Percentiles rank a stretch among this genome's conserved stretches.
These are phyloP conservation scores for Gastracanthus pulcherrimus DNA, from an alignment of 2,888 invertebrate species.

Conservation along the genomic window DNA sequence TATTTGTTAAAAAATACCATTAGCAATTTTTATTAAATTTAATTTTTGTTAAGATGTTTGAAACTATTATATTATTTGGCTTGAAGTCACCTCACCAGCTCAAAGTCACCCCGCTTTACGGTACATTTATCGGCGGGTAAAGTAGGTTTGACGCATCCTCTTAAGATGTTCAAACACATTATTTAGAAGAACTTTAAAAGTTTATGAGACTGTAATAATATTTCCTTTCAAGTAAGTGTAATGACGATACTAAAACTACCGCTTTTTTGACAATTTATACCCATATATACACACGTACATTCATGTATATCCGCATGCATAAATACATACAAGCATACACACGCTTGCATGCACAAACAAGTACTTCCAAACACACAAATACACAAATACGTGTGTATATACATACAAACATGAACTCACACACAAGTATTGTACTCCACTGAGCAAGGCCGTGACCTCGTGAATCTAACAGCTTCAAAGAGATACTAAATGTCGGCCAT, in stretches of 20 bases:
- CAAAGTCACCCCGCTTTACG: too few species aligned
- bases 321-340: neutral
- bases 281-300: neutral
- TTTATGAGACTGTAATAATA: too few species aligned
- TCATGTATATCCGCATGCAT: neutral
- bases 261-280: neutral
- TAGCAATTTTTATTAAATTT: too few species aligned
- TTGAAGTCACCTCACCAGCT: too few species aligned
- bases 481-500: slow-evolving; percentile 56
- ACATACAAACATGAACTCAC: neutral
- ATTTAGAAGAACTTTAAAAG: too few species aligned
- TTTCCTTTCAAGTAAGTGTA: too few species aligned
- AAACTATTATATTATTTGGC: too few species aligned
- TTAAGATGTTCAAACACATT: too few species aligned
- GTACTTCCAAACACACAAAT: neutral
- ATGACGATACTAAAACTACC: neutral
- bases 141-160: too few species aligned
- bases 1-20: too few species aligned
- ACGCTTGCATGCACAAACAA: neutral
- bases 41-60: too few species aligned
- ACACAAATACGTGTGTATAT: neutral
- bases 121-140: too few species aligned
- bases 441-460: neutral
- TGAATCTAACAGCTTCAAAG: slow-evolving; percentile 58
- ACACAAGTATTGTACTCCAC: neutral